phyloP scores from a whole-genome alignment of 2,797 vertebrate species.

The Octomys mimax region DNA sequence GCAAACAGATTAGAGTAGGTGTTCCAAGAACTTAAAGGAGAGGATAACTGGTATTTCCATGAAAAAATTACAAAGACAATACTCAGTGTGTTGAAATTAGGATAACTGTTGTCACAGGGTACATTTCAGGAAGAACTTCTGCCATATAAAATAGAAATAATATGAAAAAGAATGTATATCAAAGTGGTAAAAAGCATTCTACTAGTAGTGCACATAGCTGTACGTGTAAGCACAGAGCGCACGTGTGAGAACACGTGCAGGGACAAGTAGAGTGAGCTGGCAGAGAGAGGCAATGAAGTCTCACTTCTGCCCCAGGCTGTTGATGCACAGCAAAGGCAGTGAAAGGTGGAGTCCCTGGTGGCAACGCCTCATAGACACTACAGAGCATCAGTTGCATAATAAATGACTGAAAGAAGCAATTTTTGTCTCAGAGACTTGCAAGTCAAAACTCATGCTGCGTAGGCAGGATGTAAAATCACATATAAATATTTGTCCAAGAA shows the following conservation, averaged over 20 bases:
- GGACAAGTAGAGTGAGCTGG: background rate
- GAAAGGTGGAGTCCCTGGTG: background rate
- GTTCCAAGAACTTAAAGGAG: background rate
- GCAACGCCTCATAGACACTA: too few species aligned
- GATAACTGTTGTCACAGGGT: background rate
- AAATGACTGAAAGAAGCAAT: background rate
- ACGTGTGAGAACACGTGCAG: too few species aligned
- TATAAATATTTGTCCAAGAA: background rate
- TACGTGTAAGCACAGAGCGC: background rate
- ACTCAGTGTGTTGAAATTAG: background rate
- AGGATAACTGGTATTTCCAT: background rate
- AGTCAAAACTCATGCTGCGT: background rate
- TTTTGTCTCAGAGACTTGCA: background rate
- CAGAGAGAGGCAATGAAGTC: background rate
- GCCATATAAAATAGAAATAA: background rate
- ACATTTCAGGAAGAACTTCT: background rate
- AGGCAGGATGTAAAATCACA: background rate
- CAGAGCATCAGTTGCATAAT: background rate
- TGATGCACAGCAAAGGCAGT: background rate
- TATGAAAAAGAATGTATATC: background rate
- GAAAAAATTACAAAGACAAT: background rate
- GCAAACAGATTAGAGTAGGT: background rate
- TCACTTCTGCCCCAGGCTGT: background rate
- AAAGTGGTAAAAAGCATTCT: background rate
- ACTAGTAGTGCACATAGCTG: background rate